These are phyloP conservation scores for Brachypodius melanocephalos DNA, from an alignment of 2,113 vertebrate genomes.

Conservation along the genomic window DNA sequence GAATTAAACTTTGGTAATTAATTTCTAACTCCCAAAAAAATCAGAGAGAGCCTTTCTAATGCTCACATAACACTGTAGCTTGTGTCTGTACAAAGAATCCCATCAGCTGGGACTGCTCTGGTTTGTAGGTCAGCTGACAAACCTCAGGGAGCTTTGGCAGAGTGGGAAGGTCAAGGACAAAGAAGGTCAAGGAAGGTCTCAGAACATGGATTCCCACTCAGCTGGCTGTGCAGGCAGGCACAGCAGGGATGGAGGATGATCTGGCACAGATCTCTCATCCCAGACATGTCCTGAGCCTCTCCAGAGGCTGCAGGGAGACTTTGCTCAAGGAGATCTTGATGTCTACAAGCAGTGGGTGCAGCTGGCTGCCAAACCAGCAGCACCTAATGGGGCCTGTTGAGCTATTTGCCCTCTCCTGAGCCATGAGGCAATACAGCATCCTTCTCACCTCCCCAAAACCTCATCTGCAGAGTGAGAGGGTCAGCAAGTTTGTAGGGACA, in stretches of 20 bases:
- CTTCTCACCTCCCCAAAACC: background rate
- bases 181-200: background rate
- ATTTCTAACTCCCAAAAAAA: background rate
- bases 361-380: background rate
- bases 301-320: background rate
- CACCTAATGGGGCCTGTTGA: accelerated
- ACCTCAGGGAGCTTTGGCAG: background rate
- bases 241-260: background rate
- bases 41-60: background rate
- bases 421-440: background rate
- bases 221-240: background rate
- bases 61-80: background rate
- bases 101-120: background rate
- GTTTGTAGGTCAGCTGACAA: background rate
- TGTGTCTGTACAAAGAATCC: background rate
- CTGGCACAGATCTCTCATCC: background rate
- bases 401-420: background rate
- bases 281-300: background rate
- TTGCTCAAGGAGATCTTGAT: background rate
- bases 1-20: background rate
- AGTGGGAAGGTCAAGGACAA: background rate
- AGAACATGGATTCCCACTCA: accelerated
- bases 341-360: background rate
- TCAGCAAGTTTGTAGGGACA: background rate
- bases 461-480: background rate